phyloP scores from a whole-genome alignment of 2,888 invertebrate species.

The Lydus trimaculatus region DNA sequence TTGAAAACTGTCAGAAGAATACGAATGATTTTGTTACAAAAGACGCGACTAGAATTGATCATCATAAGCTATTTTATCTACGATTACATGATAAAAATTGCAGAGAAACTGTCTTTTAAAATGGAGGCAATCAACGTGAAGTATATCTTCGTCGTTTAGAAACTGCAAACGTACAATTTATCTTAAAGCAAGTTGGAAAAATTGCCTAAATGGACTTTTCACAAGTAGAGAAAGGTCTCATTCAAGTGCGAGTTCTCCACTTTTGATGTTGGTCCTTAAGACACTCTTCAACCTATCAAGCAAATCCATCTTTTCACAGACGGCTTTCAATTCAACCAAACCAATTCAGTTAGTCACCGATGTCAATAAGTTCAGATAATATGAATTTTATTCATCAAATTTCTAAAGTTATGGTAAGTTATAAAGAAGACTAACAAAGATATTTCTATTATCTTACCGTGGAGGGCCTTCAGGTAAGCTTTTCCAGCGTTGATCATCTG shows the following conservation, averaged over 20 bases:
- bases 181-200: neutral
- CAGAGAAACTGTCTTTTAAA: neutral
- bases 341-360: neutral
- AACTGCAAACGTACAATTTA: slow-evolving; percentile 3
- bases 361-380: neutral
- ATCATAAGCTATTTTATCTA: neutral
- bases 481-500: slow-evolving; percentile 94
- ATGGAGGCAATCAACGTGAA: slow-evolving; percentile 1
- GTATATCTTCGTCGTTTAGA: slow-evolving; percentile 4
- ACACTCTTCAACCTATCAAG: neutral
- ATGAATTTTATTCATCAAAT: neutral
- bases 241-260: neutral
- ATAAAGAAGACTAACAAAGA: neutral
- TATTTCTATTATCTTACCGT: slow-evolving; percentile 72
- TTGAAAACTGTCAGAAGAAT: neutral
- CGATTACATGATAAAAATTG: slow-evolving; percentile 4
- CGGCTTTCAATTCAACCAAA: neutral
- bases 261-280: neutral
- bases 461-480: slow-evolving; percentile 92
- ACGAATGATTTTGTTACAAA: neutral
- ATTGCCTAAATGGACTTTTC: slow-evolving; percentile 7
- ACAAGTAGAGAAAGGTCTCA: neutral
- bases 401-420: neutral
- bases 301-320: neutral
- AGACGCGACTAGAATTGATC: neutral